These are phyloP conservation scores for Sitobion miscanthi DNA, from an alignment of 1,140 invertebrate species.

Conservation along the genomic window DNA sequence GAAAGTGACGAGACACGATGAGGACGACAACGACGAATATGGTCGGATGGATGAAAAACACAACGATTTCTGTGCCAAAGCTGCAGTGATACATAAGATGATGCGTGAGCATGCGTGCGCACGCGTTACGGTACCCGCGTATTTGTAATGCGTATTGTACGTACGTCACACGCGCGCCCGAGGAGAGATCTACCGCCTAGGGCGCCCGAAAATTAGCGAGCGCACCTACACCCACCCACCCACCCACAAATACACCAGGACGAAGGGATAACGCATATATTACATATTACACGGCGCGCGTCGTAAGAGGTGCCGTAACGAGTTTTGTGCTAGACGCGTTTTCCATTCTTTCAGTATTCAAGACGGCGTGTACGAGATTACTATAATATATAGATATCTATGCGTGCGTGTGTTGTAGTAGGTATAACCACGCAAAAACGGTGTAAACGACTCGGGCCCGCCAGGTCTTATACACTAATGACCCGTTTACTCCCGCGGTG, in stretches of 20 bases:
- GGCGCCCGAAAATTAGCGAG: neutral
- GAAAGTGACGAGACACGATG: neutral
- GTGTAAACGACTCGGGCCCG: neutral
- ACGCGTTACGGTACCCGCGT: neutral
- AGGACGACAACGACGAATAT: neutral
- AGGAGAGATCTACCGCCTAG: neutral
- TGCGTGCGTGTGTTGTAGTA: neutral
- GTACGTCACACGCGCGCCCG: neutral
- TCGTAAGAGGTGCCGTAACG: slow-evolving; percentile 7
- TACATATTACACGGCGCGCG: neutral
- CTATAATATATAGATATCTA: neutral
- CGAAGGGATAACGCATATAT: neutral
- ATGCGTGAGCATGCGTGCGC: too few species aligned
- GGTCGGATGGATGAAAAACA: neutral
- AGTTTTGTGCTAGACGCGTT: neutral
- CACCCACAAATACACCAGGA: too few species aligned
- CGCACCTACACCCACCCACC: neutral
- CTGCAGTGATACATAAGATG: neutral
- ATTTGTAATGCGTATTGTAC: neutral
- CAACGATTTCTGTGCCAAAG: neutral
- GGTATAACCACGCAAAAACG: neutral
- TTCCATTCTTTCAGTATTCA: slow-evolving; percentile 45
- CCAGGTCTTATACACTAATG: slow-evolving; percentile 25
- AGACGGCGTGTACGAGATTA: slow-evolving; percentile 1
- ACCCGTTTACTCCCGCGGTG: neutral